Base-by-base conservation (phyloP, 2,888 invertebrate genomes). In the Antitype chi region DNA sequence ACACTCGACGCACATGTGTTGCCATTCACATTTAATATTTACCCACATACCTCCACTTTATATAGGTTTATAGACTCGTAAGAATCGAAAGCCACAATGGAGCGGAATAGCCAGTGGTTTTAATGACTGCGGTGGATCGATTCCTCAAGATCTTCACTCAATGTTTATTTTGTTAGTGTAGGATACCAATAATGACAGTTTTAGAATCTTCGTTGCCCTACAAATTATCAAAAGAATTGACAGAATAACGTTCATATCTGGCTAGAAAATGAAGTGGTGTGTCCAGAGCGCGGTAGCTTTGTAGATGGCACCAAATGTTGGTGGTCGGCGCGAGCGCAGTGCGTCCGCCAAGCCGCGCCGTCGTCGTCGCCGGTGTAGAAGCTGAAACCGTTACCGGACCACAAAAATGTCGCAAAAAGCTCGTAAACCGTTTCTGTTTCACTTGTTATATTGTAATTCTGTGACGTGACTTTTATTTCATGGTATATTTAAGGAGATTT, bases 371-470 rank as follows among this genome's bases (percentile, higher is more conserved):
- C 83, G 86, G 86, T 91, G 90, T 93, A 90, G 91, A 90, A 93
- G 92, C 90, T 89, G 87, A 90, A 92, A 95, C 95, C 95, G 96
- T 96, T 95, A 94, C 89, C 89, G 90, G 90, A 93, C 92, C 92
- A 94, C 94, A 93, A 94, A 93, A 95, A 94, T 94, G 91, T 91
- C 92, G 92, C 94, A 93, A 94, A 95, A 95, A 95, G 87, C 90
- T 90, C 90, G 88, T 90, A 93, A 94, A 94, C 94, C 94, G 94
- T 95, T 95, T 94, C 94, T 95, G 93, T 95, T 95, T 95, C 93
- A 95, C 94, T 95, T 93, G 93, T 92, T 92, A 93, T 94, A 95
- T 93, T 92, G 92, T 93, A 91, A 93, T 93, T 93, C 93, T 90
- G 91, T 93, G 92, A 94, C 94, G 93, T 94, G 93, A 94, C 93